Conservation (phyloP, 2,797 vertebrate genomes). For the Rhinogobio ventralis region DNA sequence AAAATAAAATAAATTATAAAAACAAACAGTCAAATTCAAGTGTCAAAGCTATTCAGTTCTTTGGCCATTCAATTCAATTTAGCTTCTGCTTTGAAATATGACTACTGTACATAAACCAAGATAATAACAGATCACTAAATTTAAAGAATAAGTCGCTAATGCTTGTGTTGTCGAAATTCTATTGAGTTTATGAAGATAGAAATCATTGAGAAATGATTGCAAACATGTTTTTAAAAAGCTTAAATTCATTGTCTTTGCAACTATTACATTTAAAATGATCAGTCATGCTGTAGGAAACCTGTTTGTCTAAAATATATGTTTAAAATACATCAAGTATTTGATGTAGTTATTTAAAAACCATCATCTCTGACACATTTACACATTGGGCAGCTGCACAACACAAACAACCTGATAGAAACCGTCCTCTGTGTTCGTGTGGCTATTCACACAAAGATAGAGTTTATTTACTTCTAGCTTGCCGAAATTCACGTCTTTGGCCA, state of each 20-base stretch:
- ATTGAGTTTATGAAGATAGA: not conserved
- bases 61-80: not conserved
- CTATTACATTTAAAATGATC: not conserved
- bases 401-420: constrained; percentile 56
- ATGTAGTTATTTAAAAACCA: not conserved
- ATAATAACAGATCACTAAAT: not conserved
- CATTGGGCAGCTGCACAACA: constrained; percentile 47
- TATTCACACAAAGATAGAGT: constrained; percentile 77
- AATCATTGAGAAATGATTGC: not conserved
- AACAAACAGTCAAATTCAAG: not conserved
- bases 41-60: not conserved
- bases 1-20: not conserved
- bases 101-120: not conserved
- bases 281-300: not conserved
- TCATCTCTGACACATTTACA: constrained; percentile 28
- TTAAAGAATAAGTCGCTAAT: not conserved
- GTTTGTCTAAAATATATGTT: not conserved
- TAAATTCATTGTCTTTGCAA: not conserved
- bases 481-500: constrained; percentile 75
- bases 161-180: no score
- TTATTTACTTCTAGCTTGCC: constrained; percentile 79
- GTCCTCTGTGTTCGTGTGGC: not conserved
- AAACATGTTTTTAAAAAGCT: not conserved
- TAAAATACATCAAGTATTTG: not conserved
- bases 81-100: not conserved